Conservation (phyloP, 2,113 vertebrate species). For the Suncus etruscus region DNA sequence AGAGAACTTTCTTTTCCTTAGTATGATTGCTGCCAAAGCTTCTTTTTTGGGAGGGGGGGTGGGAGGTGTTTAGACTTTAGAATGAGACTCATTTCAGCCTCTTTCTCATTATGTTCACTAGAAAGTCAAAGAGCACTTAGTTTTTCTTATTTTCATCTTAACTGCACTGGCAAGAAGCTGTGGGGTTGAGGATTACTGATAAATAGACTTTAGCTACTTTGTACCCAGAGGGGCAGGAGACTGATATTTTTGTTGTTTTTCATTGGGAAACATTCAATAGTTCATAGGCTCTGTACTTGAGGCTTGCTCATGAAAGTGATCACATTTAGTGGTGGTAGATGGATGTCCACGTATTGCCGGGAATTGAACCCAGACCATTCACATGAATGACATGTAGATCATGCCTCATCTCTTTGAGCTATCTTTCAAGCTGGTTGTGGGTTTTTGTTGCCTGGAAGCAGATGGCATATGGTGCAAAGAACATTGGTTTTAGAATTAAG, state of each 20-base stretch:
- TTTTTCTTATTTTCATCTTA: not conserved
- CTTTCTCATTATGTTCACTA: not conserved
- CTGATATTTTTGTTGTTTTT: not conserved
- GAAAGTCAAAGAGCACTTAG: not conserved
- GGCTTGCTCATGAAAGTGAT: too few species aligned
- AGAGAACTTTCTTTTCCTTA: not conserved
- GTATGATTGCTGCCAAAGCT: not conserved
- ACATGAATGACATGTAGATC: too few species aligned
- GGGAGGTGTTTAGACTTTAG: not conserved
- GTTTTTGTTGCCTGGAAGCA: constrained; percentile 5
- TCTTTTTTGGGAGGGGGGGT: not conserved
- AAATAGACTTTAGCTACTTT: not conserved
- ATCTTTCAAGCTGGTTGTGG: too few species aligned
- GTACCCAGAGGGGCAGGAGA: not conserved
- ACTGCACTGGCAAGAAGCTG: not conserved
- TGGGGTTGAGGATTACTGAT: not conserved
- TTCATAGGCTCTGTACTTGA: too few species aligned
- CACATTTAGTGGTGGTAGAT: too few species aligned
- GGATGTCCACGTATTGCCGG: too few species aligned
- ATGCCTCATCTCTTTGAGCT: too few species aligned
- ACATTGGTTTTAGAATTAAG: not conserved
- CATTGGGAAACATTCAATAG: too few species aligned
- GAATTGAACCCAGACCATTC: too few species aligned
- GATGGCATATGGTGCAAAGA: not conserved
- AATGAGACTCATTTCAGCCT: not conserved